phyloP scores from a whole-genome alignment of 2,797 vertebrate species.

The Poeciliopsis turneri region DNA sequence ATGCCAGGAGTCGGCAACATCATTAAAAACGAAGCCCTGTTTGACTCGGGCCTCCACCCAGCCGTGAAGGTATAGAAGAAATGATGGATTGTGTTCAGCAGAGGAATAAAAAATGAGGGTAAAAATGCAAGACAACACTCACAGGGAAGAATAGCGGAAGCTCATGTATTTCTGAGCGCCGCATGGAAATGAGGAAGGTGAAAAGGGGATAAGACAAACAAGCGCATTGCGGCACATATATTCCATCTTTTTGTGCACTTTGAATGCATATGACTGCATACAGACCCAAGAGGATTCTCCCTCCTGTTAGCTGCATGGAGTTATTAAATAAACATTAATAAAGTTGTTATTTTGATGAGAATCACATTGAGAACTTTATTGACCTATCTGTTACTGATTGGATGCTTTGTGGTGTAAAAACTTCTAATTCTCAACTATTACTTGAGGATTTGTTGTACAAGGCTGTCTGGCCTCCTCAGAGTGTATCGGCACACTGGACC shows the following conservation, averaged over 20 bases:
- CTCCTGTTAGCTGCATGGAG: constrained; percentile 12
- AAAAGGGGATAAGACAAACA: constrained; percentile 38
- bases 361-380: constrained; percentile 7
- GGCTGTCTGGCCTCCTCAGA: constrained; percentile 20
- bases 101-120: constrained; percentile 48
- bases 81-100: constrained; percentile 71
- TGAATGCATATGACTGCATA: constrained; percentile 7
- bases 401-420: constrained; percentile 25
- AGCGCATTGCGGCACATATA: constrained; percentile 30
- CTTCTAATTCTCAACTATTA: constrained; percentile 34
- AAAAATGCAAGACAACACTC: constrained; percentile 42
- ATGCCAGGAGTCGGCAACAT: constrained; percentile 97
- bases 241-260: neutral
- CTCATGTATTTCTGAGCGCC: constrained; percentile 48
- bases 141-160: constrained; percentile 28
- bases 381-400: constrained; percentile 15
- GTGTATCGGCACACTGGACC: constrained; percentile 39
- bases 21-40: constrained; percentile 96
- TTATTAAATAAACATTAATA: constrained; percentile 5
- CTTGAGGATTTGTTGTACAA: constrained; percentile 29
- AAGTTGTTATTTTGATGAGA: constrained; percentile 10
- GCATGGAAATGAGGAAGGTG: constrained; percentile 50
- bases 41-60: constrained; percentile 91
- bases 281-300: neutral
- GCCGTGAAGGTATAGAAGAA: constrained; percentile 83